These are phyloP conservation scores for Lucifuga dentata DNA, from an alignment of 2,113 vertebrate genomes.

Conservation along the genomic window DNA sequence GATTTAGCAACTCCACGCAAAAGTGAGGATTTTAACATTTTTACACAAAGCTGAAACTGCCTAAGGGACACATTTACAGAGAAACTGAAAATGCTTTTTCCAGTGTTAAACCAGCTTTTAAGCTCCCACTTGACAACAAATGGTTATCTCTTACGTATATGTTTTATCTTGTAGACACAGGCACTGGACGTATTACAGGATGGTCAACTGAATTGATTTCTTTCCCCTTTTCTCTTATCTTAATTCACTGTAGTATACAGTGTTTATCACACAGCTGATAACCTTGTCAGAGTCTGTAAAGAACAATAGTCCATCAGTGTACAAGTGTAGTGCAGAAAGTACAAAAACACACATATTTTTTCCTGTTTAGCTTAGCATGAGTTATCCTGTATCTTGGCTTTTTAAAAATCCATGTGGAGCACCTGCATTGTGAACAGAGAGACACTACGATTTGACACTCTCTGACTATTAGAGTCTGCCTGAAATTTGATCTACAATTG, in stretches of 20 bases:
- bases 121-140: constrained; percentile 5
- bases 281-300: constrained; percentile 5
- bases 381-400: not conserved
- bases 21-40: constrained; percentile 32
- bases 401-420: no score
- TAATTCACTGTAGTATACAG: constrained; percentile 1
- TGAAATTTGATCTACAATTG: no score
- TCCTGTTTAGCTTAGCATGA: not conserved
- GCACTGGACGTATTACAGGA: not conserved
- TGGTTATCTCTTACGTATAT: not conserved
- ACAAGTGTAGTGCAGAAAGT: not conserved
- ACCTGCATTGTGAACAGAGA: no score
- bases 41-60: constrained; percentile 18
- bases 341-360: no score
- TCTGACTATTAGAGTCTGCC: no score
- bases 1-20: constrained; percentile 52
- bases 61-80: not conserved
- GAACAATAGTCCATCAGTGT: constrained; percentile 1
- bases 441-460: no score
- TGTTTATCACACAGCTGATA: constrained; percentile 17
- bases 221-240: not conserved
- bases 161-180: not conserved
- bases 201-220: no score
- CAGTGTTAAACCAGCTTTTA: not conserved
- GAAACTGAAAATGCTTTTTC: not conserved